Conservation (phyloP, 2,113 vertebrate genomes). For the Ptilonorhynchus violaceus region DNA sequence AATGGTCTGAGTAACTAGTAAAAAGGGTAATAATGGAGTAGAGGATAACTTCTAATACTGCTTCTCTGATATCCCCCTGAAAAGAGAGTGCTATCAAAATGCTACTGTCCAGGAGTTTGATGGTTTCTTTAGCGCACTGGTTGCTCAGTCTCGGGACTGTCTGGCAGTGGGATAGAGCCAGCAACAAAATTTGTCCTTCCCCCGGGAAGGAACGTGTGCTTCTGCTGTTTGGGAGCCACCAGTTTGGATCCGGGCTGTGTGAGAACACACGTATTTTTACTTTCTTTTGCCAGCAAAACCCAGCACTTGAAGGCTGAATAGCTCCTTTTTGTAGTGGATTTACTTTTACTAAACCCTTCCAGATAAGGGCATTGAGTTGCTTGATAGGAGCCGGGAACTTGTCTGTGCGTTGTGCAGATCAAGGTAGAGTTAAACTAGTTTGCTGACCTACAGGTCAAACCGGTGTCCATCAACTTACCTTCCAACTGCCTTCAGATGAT, state of each 20-base stretch:
- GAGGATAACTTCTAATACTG: neutral
- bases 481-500: constrained; percentile 34
- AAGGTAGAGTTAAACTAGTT: constrained; percentile 72
- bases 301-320: constrained; percentile 38
- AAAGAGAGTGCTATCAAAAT: neutral
- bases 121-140: neutral
- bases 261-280: neutral
- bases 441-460: constrained; percentile 74
- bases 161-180: neutral
- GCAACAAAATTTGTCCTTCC: neutral
- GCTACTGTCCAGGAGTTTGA: neutral
- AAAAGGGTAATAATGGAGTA: constrained; percentile 29
- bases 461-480: constrained; percentile 60
- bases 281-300: neutral
- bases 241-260: neutral
- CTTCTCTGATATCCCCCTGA: neutral
- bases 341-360: constrained; percentile 57
- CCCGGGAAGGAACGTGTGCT: fast-evolving
- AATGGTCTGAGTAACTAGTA: neutral
- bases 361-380: constrained; percentile 49
- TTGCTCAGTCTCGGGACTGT: fast-evolving
- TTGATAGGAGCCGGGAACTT: constrained; percentile 52
- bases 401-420: constrained; percentile 56
- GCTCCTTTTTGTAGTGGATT: constrained; percentile 46
- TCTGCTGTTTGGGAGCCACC: neutral